Conservation (phyloP, 92 coral and sea anemone species). For the Porites lobata region DNA sequence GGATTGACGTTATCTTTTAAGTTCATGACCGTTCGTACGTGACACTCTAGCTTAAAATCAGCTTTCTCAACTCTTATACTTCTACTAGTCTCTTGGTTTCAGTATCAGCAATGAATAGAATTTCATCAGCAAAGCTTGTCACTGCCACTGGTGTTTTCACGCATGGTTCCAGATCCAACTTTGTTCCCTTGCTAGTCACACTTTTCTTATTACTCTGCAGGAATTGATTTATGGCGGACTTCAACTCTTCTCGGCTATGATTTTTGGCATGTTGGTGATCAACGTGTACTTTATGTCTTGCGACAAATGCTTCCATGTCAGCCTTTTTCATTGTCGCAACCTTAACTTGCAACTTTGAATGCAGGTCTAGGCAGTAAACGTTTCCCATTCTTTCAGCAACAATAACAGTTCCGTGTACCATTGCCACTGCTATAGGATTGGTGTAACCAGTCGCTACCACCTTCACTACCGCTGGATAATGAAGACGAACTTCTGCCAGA, state of each 20-base stretch:
- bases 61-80: constrained; percentile 48
- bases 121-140: constrained; percentile 33
- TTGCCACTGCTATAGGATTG: constrained; percentile 64
- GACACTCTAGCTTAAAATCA: constrained; percentile 46
- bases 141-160: constrained; percentile 46
- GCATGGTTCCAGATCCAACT: constrained; percentile 46
- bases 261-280: constrained; percentile 7
- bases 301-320: constrained; percentile 61
- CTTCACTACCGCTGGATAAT: constrained; percentile 63
- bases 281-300: constrained; percentile 49
- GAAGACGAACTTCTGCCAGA: constrained; percentile 62
- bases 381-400: constrained; percentile 48
- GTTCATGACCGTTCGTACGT: constrained; percentile 29
- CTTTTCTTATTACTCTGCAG: constrained; percentile 48
- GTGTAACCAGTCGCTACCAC: constrained; percentile 55
- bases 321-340: constrained; percentile 55
- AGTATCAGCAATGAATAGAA: constrained; percentile 45
- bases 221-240: constrained; percentile 61
- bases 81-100: constrained; percentile 34
- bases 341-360: constrained; percentile 36
- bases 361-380: constrained; percentile 31
- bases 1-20: constrained; percentile 45
- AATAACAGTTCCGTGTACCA: constrained; percentile 50
- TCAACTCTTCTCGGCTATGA: constrained; percentile 54
- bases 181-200: constrained; percentile 40